Evolutionary conservation across 2,113 vertebrate genomes (phyloP).

Genomic region (Aptenodytes patagonicus): DNA sequence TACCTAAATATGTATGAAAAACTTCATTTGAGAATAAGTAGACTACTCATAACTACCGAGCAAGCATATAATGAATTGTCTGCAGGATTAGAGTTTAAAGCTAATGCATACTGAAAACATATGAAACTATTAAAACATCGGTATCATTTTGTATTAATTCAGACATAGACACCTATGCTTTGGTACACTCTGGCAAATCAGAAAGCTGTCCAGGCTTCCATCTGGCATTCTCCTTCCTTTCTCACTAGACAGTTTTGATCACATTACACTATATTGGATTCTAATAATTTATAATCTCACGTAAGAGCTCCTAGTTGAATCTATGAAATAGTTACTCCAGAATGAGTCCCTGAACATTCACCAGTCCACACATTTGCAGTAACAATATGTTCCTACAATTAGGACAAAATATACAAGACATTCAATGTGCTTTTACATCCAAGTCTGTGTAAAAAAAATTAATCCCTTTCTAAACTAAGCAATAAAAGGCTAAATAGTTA

Average conservation of each 20-base stretch:
- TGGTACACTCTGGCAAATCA: neutral
- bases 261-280: neutral
- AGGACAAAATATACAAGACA: neutral
- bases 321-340: neutral
- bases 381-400: neutral
- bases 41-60: neutral
- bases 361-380: neutral
- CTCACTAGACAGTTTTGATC: neutral
- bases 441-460: neutral
- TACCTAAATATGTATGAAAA: neutral
- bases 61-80: neutral
- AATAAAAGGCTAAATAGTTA: neutral
- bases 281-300: neutral
- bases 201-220: neutral
- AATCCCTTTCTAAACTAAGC: neutral
- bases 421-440: neutral
- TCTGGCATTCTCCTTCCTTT: neutral
- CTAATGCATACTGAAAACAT: neutral
- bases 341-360: neutral
- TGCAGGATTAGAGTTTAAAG: neutral
- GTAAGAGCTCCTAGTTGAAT: neutral
- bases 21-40: neutral
- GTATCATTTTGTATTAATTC: neutral
- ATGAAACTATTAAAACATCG: neutral
- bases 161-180: neutral